Percentiles rank a stretch among this genome's conserved stretches.
Evolutionary conservation across 2,888 invertebrate species (phyloP).

Genomic region (Ctenicera cuprea): DNA sequence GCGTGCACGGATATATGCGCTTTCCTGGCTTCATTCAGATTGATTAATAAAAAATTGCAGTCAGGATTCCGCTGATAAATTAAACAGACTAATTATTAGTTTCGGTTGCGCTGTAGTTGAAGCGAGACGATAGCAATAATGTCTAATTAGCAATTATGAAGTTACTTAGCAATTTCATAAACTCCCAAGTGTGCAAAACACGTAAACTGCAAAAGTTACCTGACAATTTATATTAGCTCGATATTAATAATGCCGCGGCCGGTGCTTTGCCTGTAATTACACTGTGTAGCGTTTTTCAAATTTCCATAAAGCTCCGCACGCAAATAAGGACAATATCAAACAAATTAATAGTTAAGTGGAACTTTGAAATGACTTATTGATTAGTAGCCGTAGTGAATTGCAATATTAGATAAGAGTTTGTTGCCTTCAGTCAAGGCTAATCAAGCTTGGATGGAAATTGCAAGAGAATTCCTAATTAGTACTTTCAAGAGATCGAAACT

Average conservation of each 20-base stretch:
- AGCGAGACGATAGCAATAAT: slow-evolving; percentile 37
- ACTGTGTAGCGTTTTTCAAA: neutral
- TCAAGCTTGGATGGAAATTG: neutral
- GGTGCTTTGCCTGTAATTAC: slow-evolving; percentile 20
- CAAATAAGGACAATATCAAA: neutral
- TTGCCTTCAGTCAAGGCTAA: neutral
- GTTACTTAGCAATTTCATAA: slow-evolving; percentile 40
- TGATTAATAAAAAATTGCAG: neutral
- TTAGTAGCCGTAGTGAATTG: neutral
- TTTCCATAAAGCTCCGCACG: slow-evolving; percentile 5
- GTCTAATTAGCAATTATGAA: slow-evolving; percentile 42
- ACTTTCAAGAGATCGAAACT: neutral
- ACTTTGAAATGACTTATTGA: slow-evolving; percentile 3
- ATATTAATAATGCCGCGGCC: slow-evolving; percentile 32
- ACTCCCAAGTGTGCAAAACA: slow-evolving; percentile 40
- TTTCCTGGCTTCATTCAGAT: neutral
- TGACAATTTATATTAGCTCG: slow-evolving; percentile 24
- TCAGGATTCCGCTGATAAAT: slow-evolving; percentile 5
- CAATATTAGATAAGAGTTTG: neutral
- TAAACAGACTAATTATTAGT: slow-evolving; percentile 16
- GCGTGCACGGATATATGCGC: too few species aligned
- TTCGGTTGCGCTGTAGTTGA: slow-evolving; percentile 9
- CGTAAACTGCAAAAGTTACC: slow-evolving; percentile 37
- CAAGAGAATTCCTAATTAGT: neutral
- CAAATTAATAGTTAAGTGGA: slow-evolving; percentile 14